Base-by-base conservation (phyloP, 2,113 vertebrate species). In the Spilogale gracilis region DNA sequence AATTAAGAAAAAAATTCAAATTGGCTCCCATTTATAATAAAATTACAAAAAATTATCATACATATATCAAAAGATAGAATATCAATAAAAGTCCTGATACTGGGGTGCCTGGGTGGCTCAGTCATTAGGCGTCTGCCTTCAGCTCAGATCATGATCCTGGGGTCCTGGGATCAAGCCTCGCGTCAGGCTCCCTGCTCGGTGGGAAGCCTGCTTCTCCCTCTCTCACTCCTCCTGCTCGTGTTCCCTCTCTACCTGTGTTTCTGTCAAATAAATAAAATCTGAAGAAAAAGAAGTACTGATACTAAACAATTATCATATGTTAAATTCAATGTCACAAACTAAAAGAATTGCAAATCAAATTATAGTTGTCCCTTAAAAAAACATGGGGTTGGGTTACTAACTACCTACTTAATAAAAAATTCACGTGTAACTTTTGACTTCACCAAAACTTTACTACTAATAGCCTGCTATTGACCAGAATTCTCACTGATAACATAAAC, bases 21-120 rank as follows among this genome's bases (percentile, higher is more conserved):
- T 54, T 84, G 9, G 16, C 25, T 90, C 10, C 7, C 60, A 90
- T n/a, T 94, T 69, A 84, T 43, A 50, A 52, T 76, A 96, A 82
- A 92, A 76, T 93, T 76, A 30, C 27, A 89, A 89, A 65, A 27
- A 89, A 52, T 73, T 92, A 63, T 76, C 10, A 83, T 25, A 85
- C 0, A 18, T 52, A 89, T 1, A 84, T 25, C 3, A 96, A 84
- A 84, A 84, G 8, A 60, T 43, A 38, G 25, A 74, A 4, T 11
- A 65, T 3, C 13, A 92, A 67, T 58, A 13, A 92, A 80, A 76
- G 88, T 13, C 71, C 14, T 54, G n/a, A 56, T 20, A 58, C 67
- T 61, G 56, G 18, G 1, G 56, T 20, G 6, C 56, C 18, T 58
- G 56, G 18, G 6, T 58, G 6, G 18, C 18, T 58, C 56, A 58